These are phyloP conservation scores for Lepilemur ruficaudatus DNA, from an alignment of 2,797 vertebrate species.

Conservation along the genomic window DNA sequence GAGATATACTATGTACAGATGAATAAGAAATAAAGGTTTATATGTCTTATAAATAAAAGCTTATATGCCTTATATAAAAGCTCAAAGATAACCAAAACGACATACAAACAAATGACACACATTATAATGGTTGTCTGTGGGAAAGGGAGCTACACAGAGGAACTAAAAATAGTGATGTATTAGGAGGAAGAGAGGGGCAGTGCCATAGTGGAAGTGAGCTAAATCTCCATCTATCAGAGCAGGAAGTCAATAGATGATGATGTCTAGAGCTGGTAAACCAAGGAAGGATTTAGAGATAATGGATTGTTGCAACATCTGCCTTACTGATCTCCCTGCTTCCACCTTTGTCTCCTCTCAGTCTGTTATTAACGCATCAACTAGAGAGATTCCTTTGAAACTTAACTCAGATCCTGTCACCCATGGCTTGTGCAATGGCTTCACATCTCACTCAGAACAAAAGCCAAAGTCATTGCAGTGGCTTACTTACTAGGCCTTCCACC, in stretches of 20 bases:
- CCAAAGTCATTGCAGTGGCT: background rate
- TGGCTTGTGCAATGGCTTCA: background rate
- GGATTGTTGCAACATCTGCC: background rate
- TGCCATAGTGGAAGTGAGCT: background rate
- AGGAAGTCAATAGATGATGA: background rate
- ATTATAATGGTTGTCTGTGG: background rate
- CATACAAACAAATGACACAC: background rate
- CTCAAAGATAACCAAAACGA: constrained; percentile 11
- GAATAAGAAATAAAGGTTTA: constrained; percentile 21
- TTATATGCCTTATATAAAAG: constrained; percentile 25
- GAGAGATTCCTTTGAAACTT: constrained; percentile 23
- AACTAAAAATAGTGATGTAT: background rate
- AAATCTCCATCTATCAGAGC: background rate
- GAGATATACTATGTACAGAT: background rate
- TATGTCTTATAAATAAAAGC: constrained; percentile 1
- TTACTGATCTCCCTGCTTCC: background rate
- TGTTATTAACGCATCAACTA: constrained; percentile 30
- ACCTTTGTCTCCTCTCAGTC: background rate
- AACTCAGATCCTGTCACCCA: background rate
- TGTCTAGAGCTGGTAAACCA: background rate
- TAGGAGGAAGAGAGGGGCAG: background rate
- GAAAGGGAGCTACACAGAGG: constrained; percentile 1
- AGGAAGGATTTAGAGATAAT: constrained; percentile 40
- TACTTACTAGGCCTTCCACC: background rate
- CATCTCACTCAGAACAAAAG: constrained; percentile 33